Evolutionary conservation across 2,797 vertebrate species (phyloP), one percentile per base, ranked within the genome.

Genomic region (Jordanella pulchra): DNA sequence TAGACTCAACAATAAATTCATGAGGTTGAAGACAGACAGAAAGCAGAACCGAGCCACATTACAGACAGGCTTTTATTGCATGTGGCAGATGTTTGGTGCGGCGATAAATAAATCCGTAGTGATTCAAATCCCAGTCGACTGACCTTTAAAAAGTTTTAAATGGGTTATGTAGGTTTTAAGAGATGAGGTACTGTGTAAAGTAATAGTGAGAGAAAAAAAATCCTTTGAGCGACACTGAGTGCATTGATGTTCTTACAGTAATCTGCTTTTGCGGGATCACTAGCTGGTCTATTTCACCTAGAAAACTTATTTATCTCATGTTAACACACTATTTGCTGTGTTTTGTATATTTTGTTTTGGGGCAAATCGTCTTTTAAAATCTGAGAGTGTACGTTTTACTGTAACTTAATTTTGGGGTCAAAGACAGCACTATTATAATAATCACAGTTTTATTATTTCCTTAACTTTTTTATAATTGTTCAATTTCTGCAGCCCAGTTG

Each of bases 1-100:
- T 89, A 87, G 71, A 85, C 76, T 87, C 71, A 81, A 83, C 69
- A 84, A 77, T 77, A 69, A 82, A 77, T 50, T 79, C 44, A 64
- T 42, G 28, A 48, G 48, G 47, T 78, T 66, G 68, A 76, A 71
- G 35, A 28, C 69, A 82, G 76, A 84, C 80, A 83, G 83, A 83
- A 86, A 67, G 75, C 76, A 71, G 69, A n/a, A 55, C 71, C 9
- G 44, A 80, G 30, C 50, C 53, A 70, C 56, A 74, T 81, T 67
- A 72, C 53, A 70, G 65, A 45, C 51, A 0, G 44, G 67, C 72
- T 73, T 70, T 48, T 55, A 12, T 56, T 79, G 54, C 71, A 72
- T 72, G 28, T 66, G 27, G 28, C 39, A 80, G 65, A 64, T 54
- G 45, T 66, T 76, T 44, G 48, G 35, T 42, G 14, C 27, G 27